Conservation (phyloP, 2,113 vertebrate species). For the Mola mola region DNA sequence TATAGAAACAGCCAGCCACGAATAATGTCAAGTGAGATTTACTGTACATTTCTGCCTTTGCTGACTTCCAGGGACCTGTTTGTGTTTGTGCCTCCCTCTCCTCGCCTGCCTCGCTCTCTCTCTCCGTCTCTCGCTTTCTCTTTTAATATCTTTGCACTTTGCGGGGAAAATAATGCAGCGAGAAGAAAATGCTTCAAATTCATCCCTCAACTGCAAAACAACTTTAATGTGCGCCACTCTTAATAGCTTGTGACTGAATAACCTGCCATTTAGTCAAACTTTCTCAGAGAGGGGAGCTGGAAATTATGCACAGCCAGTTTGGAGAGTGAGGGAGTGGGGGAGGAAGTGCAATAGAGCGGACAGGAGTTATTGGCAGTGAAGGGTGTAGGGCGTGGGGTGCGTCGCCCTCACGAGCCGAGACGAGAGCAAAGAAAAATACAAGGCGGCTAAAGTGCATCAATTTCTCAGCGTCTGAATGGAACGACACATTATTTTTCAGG, state of each 20-base stretch:
- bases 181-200: constrained; percentile 49
- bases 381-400: constrained; percentile 39
- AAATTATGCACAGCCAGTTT: constrained; percentile 51
- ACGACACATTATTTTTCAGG: constrained; percentile 49
- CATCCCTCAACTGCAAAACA: constrained; percentile 56
- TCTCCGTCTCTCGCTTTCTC: not conserved
- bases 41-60: constrained; percentile 55
- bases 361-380: constrained; percentile 30
- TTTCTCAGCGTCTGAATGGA: constrained; percentile 64
- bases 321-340: constrained; percentile 20
- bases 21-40: constrained; percentile 63
- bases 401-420: constrained; percentile 47
- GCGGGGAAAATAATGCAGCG: constrained; percentile 48
- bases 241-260: constrained; percentile 71
- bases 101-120: constrained; percentile 9
- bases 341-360: constrained; percentile 38
- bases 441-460: constrained; percentile 67
- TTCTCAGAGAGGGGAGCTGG: constrained; percentile 20
- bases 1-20: constrained; percentile 58
- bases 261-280: constrained; percentile 53
- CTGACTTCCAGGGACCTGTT: constrained; percentile 60
- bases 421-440: constrained; percentile 41
- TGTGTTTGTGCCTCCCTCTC: constrained; percentile 45
- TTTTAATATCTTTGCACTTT: constrained; percentile 53
- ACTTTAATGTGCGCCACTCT: constrained; percentile 50